Evolutionary conservation across 2,113 vertebrate species (phyloP).

Genomic region (Nibea albiflora): DNA sequence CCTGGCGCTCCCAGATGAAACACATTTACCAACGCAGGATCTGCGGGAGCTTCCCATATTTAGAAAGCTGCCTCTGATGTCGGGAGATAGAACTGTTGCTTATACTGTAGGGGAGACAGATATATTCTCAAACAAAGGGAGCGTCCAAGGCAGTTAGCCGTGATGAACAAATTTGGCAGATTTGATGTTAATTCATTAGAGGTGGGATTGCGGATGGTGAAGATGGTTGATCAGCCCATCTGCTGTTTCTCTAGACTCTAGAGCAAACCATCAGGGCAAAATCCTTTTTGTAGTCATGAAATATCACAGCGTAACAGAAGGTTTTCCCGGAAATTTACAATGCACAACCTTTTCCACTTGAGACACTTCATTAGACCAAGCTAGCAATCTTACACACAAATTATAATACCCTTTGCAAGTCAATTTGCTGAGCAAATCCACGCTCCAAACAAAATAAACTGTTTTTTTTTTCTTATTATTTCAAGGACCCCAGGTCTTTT

Average conservation of each 20-base stretch:
- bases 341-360: background rate
- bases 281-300: background rate
- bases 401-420: background rate
- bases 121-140: background rate
- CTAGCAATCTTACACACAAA: background rate
- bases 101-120: background rate
- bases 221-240: background rate
- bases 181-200: background rate
- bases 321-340: background rate
- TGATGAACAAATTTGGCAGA: background rate
- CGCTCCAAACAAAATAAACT: background rate
- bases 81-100: background rate
- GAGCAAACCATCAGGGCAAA: background rate
- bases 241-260: background rate
- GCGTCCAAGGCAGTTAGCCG: background rate
- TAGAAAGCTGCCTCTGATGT: background rate
- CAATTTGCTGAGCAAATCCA: background rate
- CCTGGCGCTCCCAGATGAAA: slow-evolving; percentile 1
- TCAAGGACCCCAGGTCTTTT: background rate
- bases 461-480: background rate
- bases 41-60: background rate
- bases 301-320: background rate
- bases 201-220: background rate
- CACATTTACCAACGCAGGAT: slow-evolving; percentile 24
- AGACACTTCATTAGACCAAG: background rate